Evolutionary conservation across 2,113 vertebrate species (phyloP), one percentile per base, ranked within the genome.

Genomic region (Cichladusa arquata): DNA sequence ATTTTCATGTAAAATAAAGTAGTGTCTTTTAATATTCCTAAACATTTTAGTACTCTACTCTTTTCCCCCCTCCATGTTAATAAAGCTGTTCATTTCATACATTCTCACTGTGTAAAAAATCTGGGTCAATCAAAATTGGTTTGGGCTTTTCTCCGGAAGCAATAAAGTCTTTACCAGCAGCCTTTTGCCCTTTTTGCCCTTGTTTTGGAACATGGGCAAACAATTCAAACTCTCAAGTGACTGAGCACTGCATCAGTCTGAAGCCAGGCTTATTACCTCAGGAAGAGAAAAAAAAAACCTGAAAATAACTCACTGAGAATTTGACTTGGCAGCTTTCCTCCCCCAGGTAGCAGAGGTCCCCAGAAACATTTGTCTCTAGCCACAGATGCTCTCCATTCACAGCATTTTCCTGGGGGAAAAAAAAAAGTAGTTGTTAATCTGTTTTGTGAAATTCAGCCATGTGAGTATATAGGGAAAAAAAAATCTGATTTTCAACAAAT

Each of bases 291-390:
- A 62, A 20, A 5, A 5, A 90, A 93, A 77, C 22, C 44, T 2
- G 4, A 64, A 92, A 92, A 70, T 38, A 86, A 99, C 99, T 99
- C 98, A 99, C 99, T 94, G 99, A 98, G 81, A 99, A 99, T 97
- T 99, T 98, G 36, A 99, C 98, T 88, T 99, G 97, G 96, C 99
- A 99, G 90, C 98, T 98, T 96, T 99, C 99, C 93, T 99, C 99
- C 29, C 99, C 99, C 38, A 99, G 98, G 95, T 99, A 99, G 93
- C 99, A 99, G 44, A 99, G 98, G 81, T 99, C 99, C 62, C 99
- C 99, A 5, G 99, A 99, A 92, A 99, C 99, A 57, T 99, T 99
- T n/a, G 99, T 99, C 97, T 99, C 99, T 97, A 99, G 98, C 99
- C 99, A 99, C 81, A 99, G 97, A 97, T 99, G 99, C 82, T 99